Conservation (phyloP, 2,797 vertebrate genomes). For the Paramormyrops hopkinsi region DNA sequence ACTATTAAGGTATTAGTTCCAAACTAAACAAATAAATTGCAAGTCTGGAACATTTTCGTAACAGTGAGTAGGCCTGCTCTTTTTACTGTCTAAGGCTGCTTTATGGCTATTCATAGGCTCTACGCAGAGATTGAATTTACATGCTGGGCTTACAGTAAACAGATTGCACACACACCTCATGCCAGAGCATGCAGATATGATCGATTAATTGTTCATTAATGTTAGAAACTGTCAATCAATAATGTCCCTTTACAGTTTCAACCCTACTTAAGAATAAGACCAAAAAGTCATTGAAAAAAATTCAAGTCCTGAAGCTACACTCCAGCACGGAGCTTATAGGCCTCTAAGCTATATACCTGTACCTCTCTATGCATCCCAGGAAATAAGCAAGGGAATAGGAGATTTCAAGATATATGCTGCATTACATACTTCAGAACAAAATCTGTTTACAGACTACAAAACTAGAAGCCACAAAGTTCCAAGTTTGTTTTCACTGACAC, state of each 20-base stretch:
- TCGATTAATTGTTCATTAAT: not conserved
- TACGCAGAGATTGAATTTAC: not conserved
- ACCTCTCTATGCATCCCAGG: not conserved
- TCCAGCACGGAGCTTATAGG: not conserved
- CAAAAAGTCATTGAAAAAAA: not conserved
- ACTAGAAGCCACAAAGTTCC: not conserved
- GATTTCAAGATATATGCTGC: not conserved
- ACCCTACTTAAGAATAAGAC: not conserved
- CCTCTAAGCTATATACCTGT: not conserved
- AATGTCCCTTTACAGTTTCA: not conserved
- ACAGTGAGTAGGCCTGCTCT: not conserved
- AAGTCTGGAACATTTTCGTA: not conserved
- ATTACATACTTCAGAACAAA: not conserved
- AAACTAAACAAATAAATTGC: not conserved
- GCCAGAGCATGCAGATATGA: not conserved
- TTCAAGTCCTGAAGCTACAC: not conserved
- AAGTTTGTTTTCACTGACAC: constrained; percentile 10
- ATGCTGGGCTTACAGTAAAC: not conserved
- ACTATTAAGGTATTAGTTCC: not conserved
- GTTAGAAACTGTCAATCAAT: not conserved
- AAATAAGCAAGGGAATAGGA: not conserved
- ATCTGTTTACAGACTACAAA: not conserved
- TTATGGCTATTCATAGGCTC: not conserved
- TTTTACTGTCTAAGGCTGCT: not conserved
- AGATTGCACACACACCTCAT: not conserved